Evolutionary conservation across 1,140 invertebrate species (phyloP).

Genomic region (Nymphalis io): DNA sequence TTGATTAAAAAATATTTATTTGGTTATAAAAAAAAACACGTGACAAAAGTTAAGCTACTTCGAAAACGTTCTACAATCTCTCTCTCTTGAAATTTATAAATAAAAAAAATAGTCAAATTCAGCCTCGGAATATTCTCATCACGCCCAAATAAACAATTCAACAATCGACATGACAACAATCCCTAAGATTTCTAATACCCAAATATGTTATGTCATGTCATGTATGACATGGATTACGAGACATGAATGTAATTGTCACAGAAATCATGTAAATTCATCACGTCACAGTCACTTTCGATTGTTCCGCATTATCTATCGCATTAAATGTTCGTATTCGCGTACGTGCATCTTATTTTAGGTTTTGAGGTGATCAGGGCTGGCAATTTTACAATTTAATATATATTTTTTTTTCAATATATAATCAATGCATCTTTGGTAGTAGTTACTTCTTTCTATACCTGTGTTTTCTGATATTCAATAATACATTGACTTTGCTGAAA

Average conservation of each 20-base stretch:
- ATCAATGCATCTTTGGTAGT: no score
- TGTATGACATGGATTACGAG: not conserved
- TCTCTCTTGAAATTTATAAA: no score
- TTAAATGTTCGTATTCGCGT: not conserved
- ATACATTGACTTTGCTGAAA: no score
- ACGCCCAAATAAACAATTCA: not conserved
- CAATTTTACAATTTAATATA: not conserved
- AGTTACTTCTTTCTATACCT: no score
- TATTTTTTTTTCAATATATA: no score
- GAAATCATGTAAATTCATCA: slow-evolving; percentile 28
- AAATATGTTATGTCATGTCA: slow-evolving; percentile 14
- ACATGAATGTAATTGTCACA: not conserved
- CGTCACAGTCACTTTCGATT: slow-evolving; percentile 24
- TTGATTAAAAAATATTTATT: no score
- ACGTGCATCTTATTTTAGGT: not conserved
- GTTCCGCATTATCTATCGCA: not conserved
- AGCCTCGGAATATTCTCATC: no score
- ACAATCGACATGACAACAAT: not conserved
- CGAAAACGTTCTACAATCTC: no score
- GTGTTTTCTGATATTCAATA: no score
- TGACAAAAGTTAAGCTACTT: no score
- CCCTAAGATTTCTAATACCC: slow-evolving; percentile 16
- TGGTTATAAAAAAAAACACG: no score
- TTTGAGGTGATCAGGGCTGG: not conserved
- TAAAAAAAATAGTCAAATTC: no score